Conservation (phyloP, 2,113 vertebrate species). For the Zosterops borbonicus region DNA sequence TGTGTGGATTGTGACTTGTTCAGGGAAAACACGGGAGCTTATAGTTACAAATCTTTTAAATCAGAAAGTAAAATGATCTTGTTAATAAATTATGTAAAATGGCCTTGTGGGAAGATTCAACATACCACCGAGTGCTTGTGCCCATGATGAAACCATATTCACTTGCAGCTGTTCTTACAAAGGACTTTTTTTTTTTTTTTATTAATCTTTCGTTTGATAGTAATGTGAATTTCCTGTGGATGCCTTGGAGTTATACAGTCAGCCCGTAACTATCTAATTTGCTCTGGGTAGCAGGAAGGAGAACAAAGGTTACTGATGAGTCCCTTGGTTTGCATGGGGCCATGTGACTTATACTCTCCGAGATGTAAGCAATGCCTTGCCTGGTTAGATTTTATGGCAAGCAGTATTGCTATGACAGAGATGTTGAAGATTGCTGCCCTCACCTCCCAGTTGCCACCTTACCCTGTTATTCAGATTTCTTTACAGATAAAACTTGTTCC, state of each 20-base stretch:
- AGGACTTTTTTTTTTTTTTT: neutral
- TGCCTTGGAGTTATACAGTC: slow-evolving; percentile 36
- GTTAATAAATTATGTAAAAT: slow-evolving; percentile 68
- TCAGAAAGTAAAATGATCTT: slow-evolving; percentile 62
- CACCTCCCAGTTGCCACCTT: neutral
- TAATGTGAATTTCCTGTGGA: slow-evolving; percentile 38
- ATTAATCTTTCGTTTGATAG: neutral
- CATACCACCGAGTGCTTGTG: slow-evolving; percentile 8
- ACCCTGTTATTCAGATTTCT: neutral
- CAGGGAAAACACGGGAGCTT: slow-evolving; percentile 62
- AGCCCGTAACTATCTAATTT: neutral
- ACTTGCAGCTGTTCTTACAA: slow-evolving; percentile 18
- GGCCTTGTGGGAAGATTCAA: slow-evolving; percentile 63
- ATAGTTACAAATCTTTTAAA: slow-evolving; percentile 68
- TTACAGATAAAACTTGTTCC: neutral
- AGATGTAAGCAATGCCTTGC: neutral
- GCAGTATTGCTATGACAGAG: neutral
- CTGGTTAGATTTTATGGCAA: slow-evolving; percentile 12
- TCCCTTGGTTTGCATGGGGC: neutral
- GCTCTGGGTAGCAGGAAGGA: slow-evolving; percentile 18
- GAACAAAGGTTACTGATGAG: slow-evolving; percentile 26
- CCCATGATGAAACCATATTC: slow-evolving; percentile 41
- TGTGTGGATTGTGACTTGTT: slow-evolving; percentile 71
- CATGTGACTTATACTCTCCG: neutral
- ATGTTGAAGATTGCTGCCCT: neutral